Evolutionary conservation across 2,797 vertebrate species (phyloP).

Genomic region (Botia almorhae): DNA sequence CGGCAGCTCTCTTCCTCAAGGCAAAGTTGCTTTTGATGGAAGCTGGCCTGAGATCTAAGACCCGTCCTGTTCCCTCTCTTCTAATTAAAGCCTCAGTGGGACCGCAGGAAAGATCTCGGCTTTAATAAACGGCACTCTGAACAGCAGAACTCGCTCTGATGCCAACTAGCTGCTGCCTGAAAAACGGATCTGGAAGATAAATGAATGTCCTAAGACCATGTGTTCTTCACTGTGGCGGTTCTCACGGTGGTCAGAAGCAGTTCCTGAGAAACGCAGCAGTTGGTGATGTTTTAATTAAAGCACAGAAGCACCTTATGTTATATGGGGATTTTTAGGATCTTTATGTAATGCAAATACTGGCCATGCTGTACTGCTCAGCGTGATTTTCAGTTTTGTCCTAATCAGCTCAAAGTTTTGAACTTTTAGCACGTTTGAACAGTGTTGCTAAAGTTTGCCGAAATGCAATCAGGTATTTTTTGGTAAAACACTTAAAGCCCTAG

Average conservation of each 20-base stretch:
- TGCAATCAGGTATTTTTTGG: too few species aligned
- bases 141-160: slow-evolving; percentile 6
- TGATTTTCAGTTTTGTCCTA: not conserved
- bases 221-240: slow-evolving; percentile 1
- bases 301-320: not conserved
- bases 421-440: not conserved
- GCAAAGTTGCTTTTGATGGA: slow-evolving; percentile 34
- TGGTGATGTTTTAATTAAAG: slow-evolving; percentile 9
- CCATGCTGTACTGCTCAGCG: not conserved
- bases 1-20: slow-evolving; percentile 17
- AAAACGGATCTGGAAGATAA: slow-evolving; percentile 39
- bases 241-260: not conserved
- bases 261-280: not conserved
- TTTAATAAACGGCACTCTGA: slow-evolving; percentile 24
- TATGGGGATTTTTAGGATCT: too few species aligned
- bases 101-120: slow-evolving; percentile 15
- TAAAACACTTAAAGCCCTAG: too few species aligned
- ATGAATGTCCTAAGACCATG: slow-evolving; percentile 18
- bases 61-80: slow-evolving; percentile 15
- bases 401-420: not conserved
- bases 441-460: not conserved
- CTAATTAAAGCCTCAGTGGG: slow-evolving; percentile 42
- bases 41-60: slow-evolving; percentile 40
- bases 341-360: not conserved
- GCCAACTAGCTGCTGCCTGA: slow-evolving; percentile 28